Base-by-base conservation (phyloP, 1,140 invertebrate genomes). In the Wiebesia pumilae region DNA sequence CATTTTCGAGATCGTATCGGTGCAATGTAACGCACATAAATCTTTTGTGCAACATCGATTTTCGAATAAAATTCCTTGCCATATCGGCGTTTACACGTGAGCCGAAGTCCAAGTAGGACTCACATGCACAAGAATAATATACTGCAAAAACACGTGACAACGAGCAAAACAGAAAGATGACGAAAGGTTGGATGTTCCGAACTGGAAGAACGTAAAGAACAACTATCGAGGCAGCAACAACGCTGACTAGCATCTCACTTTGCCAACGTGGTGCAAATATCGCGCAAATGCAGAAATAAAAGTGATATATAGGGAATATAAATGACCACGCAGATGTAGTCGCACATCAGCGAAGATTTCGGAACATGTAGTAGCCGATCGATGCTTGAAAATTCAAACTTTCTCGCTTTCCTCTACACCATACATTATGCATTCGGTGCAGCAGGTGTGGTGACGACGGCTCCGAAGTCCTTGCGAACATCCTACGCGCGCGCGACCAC, bases 401-500 rank as follows among this genome's bases (percentile, higher is more conserved):
- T 40, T 80, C 78, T 38, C 33, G 6, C 33, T 24, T 27, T 24
- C 43, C 21, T 24, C 38, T 1, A 12, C 14, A 7, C 4, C 51
- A 79, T 65, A 62, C 69, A 67, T 81, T 81, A 81, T 81, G 80
- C 62, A 80, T 80, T 14, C 78, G 54, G 33, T 54, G 80, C 80
- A 3, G 30, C 80, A 81, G 80, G 80, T 81, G 80, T 27, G 16
- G 14, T 43, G 30, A 51, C 67, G 80, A 81, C 40, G 21, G 40
- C 51, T 38, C 27, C 24, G 4, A 47, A 81, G 38, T 83, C 81
- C 80, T 81, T 19, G 78, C 54, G 16, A 24, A 65, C 30, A 33
- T 35, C 12, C 21, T 75, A 7, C 73, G 77, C 43, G 30, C 7
- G 27, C 19, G 51, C 77, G 30, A 19, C 33, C n/a, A 35, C 43